Evolutionary conservation across 2,797 vertebrate species (phyloP).

Genomic region (Lophotriccus pileatus): DNA sequence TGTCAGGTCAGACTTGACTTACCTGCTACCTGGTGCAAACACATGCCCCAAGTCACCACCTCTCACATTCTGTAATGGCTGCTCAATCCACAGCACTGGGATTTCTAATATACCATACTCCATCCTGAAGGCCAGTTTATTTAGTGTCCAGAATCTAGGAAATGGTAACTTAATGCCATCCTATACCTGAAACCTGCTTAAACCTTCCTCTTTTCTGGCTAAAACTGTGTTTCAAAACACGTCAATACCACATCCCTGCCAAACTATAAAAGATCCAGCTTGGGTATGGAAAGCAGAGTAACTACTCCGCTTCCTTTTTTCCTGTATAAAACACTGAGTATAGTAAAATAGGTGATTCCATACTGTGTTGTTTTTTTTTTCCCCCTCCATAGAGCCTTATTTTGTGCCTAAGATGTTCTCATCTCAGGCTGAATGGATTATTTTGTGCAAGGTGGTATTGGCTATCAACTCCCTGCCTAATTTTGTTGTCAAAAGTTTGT

Average conservation of each 20-base stretch:
- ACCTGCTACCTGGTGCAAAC: background rate
- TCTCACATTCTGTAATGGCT: background rate
- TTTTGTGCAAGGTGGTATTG: background rate
- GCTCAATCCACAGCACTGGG: background rate
- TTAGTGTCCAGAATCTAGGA: background rate
- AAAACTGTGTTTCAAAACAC: background rate
- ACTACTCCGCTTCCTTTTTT: background rate
- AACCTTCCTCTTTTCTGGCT: background rate
- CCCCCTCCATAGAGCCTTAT: background rate
- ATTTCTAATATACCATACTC: background rate
- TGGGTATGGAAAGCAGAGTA: background rate
- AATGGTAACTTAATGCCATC: background rate
- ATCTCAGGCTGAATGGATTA: background rate
- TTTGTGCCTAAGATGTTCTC: background rate
- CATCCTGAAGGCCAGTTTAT: fast-evolving
- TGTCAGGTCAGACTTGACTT: background rate
- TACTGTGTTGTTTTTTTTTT: background rate
- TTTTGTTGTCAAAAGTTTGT: background rate
- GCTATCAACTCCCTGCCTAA: background rate
- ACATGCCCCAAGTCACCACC: background rate
- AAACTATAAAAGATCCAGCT: background rate
- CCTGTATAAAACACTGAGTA: background rate
- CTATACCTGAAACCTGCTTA: background rate
- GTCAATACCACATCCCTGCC: background rate
- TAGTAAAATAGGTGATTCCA: background rate